phyloP scores from a whole-genome alignment of 1,140 invertebrate genomes.

The Drosophila equinoxialis region DNA sequence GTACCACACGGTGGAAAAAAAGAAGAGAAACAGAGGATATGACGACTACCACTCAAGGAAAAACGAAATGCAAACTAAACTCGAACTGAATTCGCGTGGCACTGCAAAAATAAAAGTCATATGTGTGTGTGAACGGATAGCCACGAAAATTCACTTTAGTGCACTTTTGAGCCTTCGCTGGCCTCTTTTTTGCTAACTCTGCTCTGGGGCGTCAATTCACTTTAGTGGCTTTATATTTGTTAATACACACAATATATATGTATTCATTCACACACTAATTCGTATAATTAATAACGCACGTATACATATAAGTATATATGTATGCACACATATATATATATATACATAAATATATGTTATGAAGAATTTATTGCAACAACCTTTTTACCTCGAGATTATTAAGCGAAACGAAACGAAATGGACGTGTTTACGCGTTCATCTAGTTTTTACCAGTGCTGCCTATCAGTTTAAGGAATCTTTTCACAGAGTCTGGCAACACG shows the following conservation, averaged over 20 bases:
- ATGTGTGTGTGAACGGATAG: background rate
- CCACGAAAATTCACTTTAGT: slow-evolving; percentile 21
- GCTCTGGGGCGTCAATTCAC: background rate
- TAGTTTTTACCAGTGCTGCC: background rate
- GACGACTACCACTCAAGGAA: background rate
- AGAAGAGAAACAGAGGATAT: background rate
- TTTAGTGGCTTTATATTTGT: slow-evolving; percentile 29
- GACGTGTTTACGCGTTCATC: slow-evolving; percentile 5
- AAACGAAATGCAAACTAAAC: slow-evolving; percentile 15
- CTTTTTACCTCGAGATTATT: slow-evolving; percentile 5
- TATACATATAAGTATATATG: background rate
- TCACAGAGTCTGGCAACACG: too few relatives aligned
- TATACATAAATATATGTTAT: background rate
- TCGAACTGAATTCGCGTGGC: slow-evolving; percentile 17
- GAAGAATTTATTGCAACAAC: background rate
- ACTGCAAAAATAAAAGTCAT: slow-evolving; percentile 13
- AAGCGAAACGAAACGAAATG: background rate
- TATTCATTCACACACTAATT: slow-evolving; percentile 9
- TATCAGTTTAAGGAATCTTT: too few relatives aligned
- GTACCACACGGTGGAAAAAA: background rate
- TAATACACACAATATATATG: slow-evolving; percentile 4
- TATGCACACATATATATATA: background rate
- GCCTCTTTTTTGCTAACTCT: background rate
- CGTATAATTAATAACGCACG: background rate
- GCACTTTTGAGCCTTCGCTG: slow-evolving; percentile 21